phyloP scores from a whole-genome alignment of 2,888 invertebrate species.

The Amblyjoppa fuscipennis region DNA sequence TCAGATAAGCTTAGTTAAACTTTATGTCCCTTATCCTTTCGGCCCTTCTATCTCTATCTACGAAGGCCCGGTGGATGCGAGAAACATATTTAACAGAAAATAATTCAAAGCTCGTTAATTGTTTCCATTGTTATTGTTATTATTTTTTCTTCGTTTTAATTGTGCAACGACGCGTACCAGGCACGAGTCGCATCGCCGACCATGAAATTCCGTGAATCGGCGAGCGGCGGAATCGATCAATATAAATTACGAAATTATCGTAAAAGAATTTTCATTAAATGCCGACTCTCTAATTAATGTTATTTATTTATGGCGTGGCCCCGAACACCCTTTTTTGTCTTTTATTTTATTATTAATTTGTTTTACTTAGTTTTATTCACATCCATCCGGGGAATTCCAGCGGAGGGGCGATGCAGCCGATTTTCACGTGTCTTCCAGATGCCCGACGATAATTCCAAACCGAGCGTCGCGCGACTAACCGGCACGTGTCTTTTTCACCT shows the following conservation, averaged over 20 bases:
- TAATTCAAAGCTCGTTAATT: conserved; percentile 9
- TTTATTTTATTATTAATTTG: not conserved
- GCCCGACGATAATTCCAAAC: not conserved
- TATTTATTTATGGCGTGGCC: conserved; percentile 1
- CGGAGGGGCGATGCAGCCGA: not conserved
- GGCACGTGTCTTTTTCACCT: not conserved
- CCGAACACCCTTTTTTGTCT: not conserved
- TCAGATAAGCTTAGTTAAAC: conserved; percentile 31
- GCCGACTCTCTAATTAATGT: not conserved
- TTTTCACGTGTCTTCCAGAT: conserved; percentile 50
- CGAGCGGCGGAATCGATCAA: not conserved
- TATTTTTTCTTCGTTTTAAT: conserved; percentile 9
- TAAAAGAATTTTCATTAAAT: not conserved
- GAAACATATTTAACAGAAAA: not conserved
- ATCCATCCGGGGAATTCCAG: not conserved
- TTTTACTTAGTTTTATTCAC: not conserved
- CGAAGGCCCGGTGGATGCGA: not conserved
- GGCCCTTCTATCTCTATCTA: not conserved
- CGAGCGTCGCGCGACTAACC: not conserved
- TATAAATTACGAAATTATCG: conserved; percentile 29
- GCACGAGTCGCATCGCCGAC: conserved; percentile 12
- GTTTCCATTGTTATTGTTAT: not conserved
- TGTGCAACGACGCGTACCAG: conserved; percentile 24
- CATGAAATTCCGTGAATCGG: conserved; percentile 39
- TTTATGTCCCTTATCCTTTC: not conserved